Base-by-base conservation (phyloP, 2,113 vertebrate genomes). In the Nycticebus coucang region DNA sequence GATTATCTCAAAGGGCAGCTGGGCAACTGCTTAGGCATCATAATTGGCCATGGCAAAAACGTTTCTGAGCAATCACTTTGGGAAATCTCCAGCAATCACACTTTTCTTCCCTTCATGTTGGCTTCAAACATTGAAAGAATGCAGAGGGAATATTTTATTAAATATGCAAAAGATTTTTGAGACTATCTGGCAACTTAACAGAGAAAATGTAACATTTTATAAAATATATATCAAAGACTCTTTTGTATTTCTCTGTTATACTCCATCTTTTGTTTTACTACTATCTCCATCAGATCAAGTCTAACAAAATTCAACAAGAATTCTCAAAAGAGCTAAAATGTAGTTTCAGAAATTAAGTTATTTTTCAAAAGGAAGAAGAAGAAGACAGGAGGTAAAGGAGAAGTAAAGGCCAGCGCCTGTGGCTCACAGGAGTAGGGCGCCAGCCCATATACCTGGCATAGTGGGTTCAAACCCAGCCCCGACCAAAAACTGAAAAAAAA, bases 221-320 rank as follows among this genome's bases (percentile, higher is more conserved):
- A 45, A 92, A 96, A 81, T 77, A 78, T 21, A 81, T 4, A 69
- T 95, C 26, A 87, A 92, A 82, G 33, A 78, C 6, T 64, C 6
- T 64, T 45, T 81, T 83, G 8, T 83, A 87, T 94, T 87, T 96
- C 50, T 89, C 33, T 77, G n/a, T 53, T 84, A 85, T 57, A 96
- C 37, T 64, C 80, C 4, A 35, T 81, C 84, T 89, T 96, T 83
- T 15, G 50, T 94, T 90, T 90, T 81, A 79, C 55, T 81, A 18
- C 28, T 60, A 24, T 74, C 21, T 89, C 85, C 87, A 24, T 35
- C 26, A 87, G 41, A 92, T 64, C 18, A 92, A 91, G 13, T 81
- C 33, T 90, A 92, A 92, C 14, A 93, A 81, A 94, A 96, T 90
- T 28, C 64, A 93, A 22, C 8, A 87, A 71, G 14, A 81, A 88